Evolutionary conservation across 2,888 invertebrate species (phyloP).

Genomic region (Ectemnius continuus): DNA sequence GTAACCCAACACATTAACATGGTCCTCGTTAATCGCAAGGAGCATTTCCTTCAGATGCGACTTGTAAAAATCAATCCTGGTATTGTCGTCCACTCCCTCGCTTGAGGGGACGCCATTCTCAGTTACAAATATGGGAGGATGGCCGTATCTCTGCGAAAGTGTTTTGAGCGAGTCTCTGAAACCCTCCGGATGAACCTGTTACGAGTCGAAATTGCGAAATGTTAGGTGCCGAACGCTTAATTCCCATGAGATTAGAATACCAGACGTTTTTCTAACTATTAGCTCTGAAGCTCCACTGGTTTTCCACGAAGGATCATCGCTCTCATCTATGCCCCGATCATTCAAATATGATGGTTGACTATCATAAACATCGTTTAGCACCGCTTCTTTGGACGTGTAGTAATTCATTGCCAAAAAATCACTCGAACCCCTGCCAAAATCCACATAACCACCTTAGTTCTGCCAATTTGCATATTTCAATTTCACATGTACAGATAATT

Average conservation of each 20-base stretch:
- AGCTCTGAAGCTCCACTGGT: slow-evolving; percentile 82
- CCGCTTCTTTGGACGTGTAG: slow-evolving; percentile 60
- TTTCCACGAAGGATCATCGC: slow-evolving; percentile 82
- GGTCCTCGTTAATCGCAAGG: slow-evolving; percentile 69
- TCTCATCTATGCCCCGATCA: slow-evolving; percentile 79
- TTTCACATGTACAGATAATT: background rate
- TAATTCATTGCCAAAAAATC: slow-evolving; percentile 72
- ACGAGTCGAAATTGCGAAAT: background rate
- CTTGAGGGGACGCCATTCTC: slow-evolving; percentile 82
- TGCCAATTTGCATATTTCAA: no score
- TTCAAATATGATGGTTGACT: slow-evolving; percentile 53
- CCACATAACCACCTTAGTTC: no score
- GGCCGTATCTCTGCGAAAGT: slow-evolving; percentile 78
- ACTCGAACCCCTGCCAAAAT: slow-evolving; percentile 27
- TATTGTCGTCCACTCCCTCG: slow-evolving; percentile 77
- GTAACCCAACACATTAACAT: slow-evolving; percentile 78
- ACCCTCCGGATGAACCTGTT: slow-evolving; percentile 81
- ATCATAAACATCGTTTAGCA: slow-evolving; percentile 3
- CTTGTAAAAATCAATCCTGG: slow-evolving; percentile 68
- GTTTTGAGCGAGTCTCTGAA: slow-evolving; percentile 80
- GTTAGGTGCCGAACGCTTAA: no score
- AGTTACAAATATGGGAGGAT: slow-evolving; percentile 80
- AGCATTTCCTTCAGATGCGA: slow-evolving; percentile 67
- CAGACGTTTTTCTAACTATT: no score
- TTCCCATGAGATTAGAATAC: no score